Evolutionary conservation across 2,888 invertebrate species (phyloP), one percentile per base, ranked within the genome.

Genomic region (Caenorhabditis sp.): DNA sequence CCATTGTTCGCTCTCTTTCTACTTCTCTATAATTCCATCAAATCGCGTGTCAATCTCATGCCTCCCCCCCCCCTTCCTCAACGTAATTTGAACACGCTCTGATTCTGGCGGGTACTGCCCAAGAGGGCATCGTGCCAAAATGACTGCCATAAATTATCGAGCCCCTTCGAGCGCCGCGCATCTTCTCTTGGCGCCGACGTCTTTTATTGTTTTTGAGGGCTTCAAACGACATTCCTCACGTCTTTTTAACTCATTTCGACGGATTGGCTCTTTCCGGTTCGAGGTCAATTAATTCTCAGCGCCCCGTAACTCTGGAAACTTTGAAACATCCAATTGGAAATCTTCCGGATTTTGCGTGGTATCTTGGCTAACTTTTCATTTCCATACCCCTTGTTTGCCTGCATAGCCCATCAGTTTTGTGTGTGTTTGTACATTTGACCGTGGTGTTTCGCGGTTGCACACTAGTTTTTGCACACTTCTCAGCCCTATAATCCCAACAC

Each of bases 31-130:
- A 70, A 70, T 70, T 70, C 53, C 70, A 59, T 59, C 70, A 70
- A 70, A 70, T 70, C 59, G 70, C 59, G 59, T 70, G 59, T 59
- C 68, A 68, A 66, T 66, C 66, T 41, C 55, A 46, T 58, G 50
- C 37, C 7, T 58, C 39, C 8, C 11, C 22, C 32, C 55, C 32
- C 9, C 11, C 22, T 39, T 46, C 32, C 9, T 15, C 37, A 35
- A 27, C 55, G 46, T 32, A 66, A 58, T 66, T 58, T 66, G 66
- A 66, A 58, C 66, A 66, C 56, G 46, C 46, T 59, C n/a, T 59
- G 46, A 20, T 65, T 45, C 53, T 22, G 17, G 8, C 30, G 41
- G 27, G 22, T 22, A 26, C 30, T 39, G 58, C 39, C 27, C 26
- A 39, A 30, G 52, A 61, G 27, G 48, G 52, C 50, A 50, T 30